Evolutionary conservation across 1,140 invertebrate species (phyloP), one percentile per base, ranked within the genome.

Genomic region (Myzus persicae): DNA sequence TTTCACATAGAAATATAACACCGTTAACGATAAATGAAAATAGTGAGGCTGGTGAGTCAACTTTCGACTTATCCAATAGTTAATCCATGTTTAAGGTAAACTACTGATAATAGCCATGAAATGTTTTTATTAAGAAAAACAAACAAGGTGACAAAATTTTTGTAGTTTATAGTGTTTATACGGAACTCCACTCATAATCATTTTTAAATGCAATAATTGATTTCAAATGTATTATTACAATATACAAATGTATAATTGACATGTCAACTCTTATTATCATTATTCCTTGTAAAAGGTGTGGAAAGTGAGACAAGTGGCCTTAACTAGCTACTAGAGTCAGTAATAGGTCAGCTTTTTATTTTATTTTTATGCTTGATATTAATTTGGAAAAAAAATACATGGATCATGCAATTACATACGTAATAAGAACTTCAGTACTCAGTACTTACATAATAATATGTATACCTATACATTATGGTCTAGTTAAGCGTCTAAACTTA

Each of bases 211-310:
- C 31, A 14, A 67, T 67, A 4, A n/a, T 67, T n/a, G 8, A 3
- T n/a, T 67, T 31, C 11, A 67, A 67, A 67, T 11, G 31, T 67
- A 0, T 67, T 44, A n/a, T n/a, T n/a, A n/a, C n/a, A n/a, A n/a
- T n/a, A n/a, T n/a, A n/a, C n/a, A n/a, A n/a, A n/a, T n/a, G n/a
- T n/a, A n/a, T n/a, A n/a, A n/a, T n/a, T n/a, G n/a, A n/a, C n/a
- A n/a, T n/a, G n/a, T n/a, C n/a, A n/a, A n/a, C n/a, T n/a, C n/a
- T n/a, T 44, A 44, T 11, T 67, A 67, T 67, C 14, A 67, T n/a
- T 18, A n/a, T n/a, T n/a, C 11, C 0, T 2, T 9, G 5, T 3
- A n/a, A 67, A 18, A n/a, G 4, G 11, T n/a, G 4, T n/a, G 4
- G 59, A 18, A 67, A n/a, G 14, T 67, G 31, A 67, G 11, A n/a